Evolutionary conservation across 2,888 invertebrate genomes (phyloP).

Genomic region (Augiades crinisus): DNA sequence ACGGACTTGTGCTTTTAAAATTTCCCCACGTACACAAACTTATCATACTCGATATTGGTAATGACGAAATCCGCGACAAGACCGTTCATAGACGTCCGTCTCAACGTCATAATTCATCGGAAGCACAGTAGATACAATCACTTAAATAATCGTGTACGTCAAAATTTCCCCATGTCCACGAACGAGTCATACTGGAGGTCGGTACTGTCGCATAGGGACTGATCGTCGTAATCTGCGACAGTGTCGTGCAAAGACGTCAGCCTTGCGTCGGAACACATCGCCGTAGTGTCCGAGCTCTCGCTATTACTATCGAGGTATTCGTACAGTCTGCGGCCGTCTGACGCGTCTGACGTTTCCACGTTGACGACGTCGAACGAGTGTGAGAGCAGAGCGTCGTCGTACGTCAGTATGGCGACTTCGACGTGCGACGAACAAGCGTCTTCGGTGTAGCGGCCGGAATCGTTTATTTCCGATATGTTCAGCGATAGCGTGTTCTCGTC

Average conservation of each 20-base stretch:
- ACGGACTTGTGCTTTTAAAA: too few relatives aligned
- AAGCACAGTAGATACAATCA: not conserved
- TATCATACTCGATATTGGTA: too few relatives aligned
- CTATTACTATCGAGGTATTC: conserved; percentile 68
- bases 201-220: conserved; percentile 54
- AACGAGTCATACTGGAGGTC: conserved; percentile 77
- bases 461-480: conserved; percentile 61
- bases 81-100: too few relatives aligned
- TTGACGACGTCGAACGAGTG: conserved; percentile 59
- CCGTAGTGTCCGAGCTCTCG: conserved; percentile 65
- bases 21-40: too few relatives aligned
- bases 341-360: too few relatives aligned
- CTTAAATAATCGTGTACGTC: conserved; percentile 34
- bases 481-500: conserved; percentile 56
- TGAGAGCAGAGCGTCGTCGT: conserved; percentile 68
- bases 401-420: conserved; percentile 48
- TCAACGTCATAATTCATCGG: too few relatives aligned
- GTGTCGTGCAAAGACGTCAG: conserved; percentile 37
- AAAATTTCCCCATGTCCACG: conserved; percentile 79
- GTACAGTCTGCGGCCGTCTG: conserved; percentile 44
- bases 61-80: too few relatives aligned
- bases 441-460: conserved; percentile 70
- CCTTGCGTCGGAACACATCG: conserved; percentile 47
- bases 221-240: conserved; percentile 43
- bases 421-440: conserved; percentile 64